Base-by-base conservation (phyloP, 2,888 invertebrate genomes). In the Dynastes grantii region DNA sequence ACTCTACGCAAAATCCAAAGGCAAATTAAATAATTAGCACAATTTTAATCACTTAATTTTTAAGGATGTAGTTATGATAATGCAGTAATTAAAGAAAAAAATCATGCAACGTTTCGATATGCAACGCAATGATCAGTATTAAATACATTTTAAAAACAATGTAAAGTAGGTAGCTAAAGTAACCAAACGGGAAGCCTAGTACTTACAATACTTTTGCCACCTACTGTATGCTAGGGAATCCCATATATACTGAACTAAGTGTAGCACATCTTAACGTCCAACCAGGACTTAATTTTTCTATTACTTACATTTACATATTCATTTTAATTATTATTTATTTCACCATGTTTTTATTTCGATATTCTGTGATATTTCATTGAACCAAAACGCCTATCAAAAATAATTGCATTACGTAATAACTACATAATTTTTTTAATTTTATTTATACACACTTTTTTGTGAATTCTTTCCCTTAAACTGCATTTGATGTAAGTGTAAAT, bases 1-100 rank as follows among this genome's bases (percentile, higher is more conserved):
- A 73, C 64, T 22, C 73, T 76, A 76, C 32, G 40, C 64, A 64
- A 76, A 40, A 65, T 40, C 70, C 29, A 70, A 76, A 77, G 58
- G 55, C 68, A 77, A 77, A 68, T 77, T 68, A 32, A 32, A 32
- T 32, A 77, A 53, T 32, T 53, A 68, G 51, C 70, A 53, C 53
- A 70, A 51, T 45, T 53, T 70, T 70, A 51, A 68, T 45, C 11
- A 27, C 29, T 29, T 70, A 51, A 51, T 29, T 70, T 64, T 70
- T 64, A 32, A 45, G 45, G 45, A 51, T 70, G 70, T 70, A 70
- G 70, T 70, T 70, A 70, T 70, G 53, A 27, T 70, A 70, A 70
- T 70, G 70, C 70, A 70, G 70, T 70, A 51, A 27, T 32, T 16
- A 40, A 37, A 65, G n/a, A 2, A n/a, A 64, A 64, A 32, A 64